Base-by-base conservation (phyloP, 2,888 invertebrate species). In the Hypolimnas misippus region DNA sequence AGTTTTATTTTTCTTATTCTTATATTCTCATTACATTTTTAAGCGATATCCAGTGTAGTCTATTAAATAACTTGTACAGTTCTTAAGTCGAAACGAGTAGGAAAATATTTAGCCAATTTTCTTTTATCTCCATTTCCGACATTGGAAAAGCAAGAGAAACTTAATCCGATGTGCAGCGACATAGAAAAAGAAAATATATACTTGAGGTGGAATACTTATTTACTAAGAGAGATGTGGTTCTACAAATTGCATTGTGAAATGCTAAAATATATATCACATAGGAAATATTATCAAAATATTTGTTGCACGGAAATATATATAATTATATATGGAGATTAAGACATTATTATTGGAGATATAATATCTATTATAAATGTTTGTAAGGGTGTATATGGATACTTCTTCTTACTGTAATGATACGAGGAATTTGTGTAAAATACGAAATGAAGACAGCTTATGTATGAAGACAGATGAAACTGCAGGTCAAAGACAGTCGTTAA, bases 51-150 rank as follows among this genome's bases (percentile, higher is more conserved):
- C n/a, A 14, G n/a, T 60, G 59, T 60, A 60, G 1, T 58, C 44
- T 44, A 63, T 63, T 56, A 68, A 68, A 60, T 63, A 65, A 65
- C 62, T 66, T 51, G 56, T 57, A 57, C 58, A 58, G 52, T 64
- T 52, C 55, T 53, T 63, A 60, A 60, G 57, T 58, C 49, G 57
- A 57, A 60, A 59, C 61, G 52, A 65, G 60, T 52, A 61, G 63
- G 55, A 68, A 79, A 80, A 80, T 79, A 77, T 79, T 79, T 76
- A 76, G 73, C 72, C 78, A 77, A 75, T 81, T 80, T 76, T 70
- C 74, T 78, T 79, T 81, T 76, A 80, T 74, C 75, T 73, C 64
- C 65, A 67, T 70, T 71, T 65, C 70, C 68, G 71, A 77, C 75
- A 72, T 75, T 66, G 75, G 73, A 73, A 74, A 74, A 75, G 71